A percentile compares a stretch with the other conserved stretches of the same genome.
Conservation (phyloP, 2,888 invertebrate genomes). For the Podabrus alpinus region DNA sequence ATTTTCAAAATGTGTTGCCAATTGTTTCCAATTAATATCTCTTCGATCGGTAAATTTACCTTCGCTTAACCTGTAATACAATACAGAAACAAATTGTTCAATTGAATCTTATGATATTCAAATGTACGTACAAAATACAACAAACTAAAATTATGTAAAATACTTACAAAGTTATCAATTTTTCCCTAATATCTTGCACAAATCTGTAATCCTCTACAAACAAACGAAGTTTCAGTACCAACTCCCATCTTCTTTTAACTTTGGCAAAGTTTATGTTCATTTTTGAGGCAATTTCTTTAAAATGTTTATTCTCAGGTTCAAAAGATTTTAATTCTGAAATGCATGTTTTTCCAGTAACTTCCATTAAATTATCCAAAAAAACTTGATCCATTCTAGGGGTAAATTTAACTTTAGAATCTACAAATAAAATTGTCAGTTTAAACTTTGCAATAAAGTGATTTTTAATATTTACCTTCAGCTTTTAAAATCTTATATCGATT, state of each 20-base stretch:
- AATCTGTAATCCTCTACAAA: slow-evolving; percentile 1
- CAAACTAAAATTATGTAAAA: too few relatives aligned
- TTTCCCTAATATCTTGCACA: background rate
- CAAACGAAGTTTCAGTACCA: background rate
- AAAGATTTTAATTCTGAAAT: background rate
- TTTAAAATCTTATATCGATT: background rate
- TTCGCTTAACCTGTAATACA: background rate
- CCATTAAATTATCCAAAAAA: background rate
- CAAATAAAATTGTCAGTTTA: background rate
- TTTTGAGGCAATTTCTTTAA: background rate
- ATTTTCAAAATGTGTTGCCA: background rate
- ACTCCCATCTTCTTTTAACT: background rate
- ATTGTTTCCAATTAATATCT: background rate
- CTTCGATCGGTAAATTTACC: background rate
- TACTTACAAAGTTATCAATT: slow-evolving; percentile 7
- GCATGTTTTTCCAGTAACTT: background rate
- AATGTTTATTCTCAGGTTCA: background rate
- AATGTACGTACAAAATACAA: too few relatives aligned
- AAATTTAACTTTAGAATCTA: background rate
- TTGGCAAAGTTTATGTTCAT: background rate
- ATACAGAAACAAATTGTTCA: too few relatives aligned
- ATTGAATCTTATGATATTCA: too few relatives aligned
- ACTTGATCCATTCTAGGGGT: background rate
- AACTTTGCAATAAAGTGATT: background rate
- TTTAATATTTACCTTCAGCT: background rate